Conservation (phyloP, 2,888 invertebrate genomes). For the Achlya flavicornis region DNA sequence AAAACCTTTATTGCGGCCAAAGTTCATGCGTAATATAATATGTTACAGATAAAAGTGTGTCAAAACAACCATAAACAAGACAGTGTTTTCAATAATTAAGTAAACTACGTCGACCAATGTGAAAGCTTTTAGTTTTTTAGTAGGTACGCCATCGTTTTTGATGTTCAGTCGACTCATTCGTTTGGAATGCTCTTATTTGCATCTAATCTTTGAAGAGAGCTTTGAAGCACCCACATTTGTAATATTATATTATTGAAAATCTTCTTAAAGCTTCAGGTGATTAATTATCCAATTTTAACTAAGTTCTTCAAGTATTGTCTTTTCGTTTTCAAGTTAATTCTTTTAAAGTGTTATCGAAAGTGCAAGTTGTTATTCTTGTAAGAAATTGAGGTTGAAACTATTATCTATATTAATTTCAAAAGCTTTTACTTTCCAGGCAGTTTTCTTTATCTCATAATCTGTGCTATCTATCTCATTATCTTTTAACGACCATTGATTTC, state of each 20-base stretch:
- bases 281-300: not conserved
- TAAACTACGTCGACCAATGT: conserved; percentile 28
- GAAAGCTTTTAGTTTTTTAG: conserved; percentile 53
- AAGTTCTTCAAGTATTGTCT: not conserved
- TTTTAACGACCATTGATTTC: conserved; percentile 8
- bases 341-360: not conserved
- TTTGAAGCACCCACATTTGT: conserved; percentile 23
- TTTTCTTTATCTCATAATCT: not conserved
- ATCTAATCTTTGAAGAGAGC: conserved; percentile 8
- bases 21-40: conserved; percentile 6
- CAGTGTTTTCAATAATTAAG: conserved; percentile 41
- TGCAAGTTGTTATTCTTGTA: not conserved
- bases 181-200: conserved; percentile 33
- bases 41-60: conserved; percentile 18
- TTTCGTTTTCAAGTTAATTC: not conserved
- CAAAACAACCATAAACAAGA: conserved; percentile 42
- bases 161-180: conserved; percentile 34
- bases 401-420: conserved; percentile 2
- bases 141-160: conserved; percentile 36
- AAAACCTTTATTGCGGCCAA: conserved; percentile 11
- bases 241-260: not conserved
- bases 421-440: not conserved
- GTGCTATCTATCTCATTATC: conserved; percentile 5
- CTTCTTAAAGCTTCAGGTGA: not conserved
- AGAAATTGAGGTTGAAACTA: not conserved